Evolutionary conservation across 2,888 invertebrate genomes (phyloP), one percentile per base, ranked within the genome.

Genomic region (Dermolepida albohirtum): DNA sequence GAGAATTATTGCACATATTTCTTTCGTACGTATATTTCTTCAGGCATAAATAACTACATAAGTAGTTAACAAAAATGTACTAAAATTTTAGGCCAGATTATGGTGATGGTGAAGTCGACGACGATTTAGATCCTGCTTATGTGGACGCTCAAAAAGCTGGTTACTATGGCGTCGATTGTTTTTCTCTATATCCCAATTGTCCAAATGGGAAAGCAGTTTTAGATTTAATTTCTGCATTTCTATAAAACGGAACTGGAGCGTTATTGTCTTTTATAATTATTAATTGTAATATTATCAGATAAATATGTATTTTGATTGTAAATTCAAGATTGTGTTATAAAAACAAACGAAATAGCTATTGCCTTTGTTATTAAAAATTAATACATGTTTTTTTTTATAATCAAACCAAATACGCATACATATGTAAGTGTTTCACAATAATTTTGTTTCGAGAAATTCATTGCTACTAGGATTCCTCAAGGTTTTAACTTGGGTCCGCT

Each of bases 1-100:
- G 90, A 29, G 90, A 93, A 84, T 85, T 94, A 77, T 84, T 92
- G 72, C 90, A 92, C 83, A 89, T 92, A 74, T 81, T 92, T 78
- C 86, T 94, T 79, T 91, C 91, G 89, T 92, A 84, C 89, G 89
- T 86, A 44, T 17, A 34, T 11, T 6, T 22, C 22, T 2, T 22
- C 4, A 22, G 22, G 22, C 22, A 39, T 41, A 22, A 39, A 11
- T 14, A 1, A 50, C 7, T 11, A 49, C 7, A 27, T 1, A 51
- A 50, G 5, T 12, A 7, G 11, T 17, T 52, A 29, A 44, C 10
- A 14, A 16, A n/a, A 12, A 14, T 5, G 40, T 4, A 5, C 40
- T 67, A 22, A 66, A 29, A 74, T 85, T 85, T 64, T 82, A 89
- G 89, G 0, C 89, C 89, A 39, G 86, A 87, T 76, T 86, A 88